These are phyloP conservation scores for Nomada fabriciana DNA, from an alignment of 2,888 invertebrate genomes.

Conservation along the genomic window DNA sequence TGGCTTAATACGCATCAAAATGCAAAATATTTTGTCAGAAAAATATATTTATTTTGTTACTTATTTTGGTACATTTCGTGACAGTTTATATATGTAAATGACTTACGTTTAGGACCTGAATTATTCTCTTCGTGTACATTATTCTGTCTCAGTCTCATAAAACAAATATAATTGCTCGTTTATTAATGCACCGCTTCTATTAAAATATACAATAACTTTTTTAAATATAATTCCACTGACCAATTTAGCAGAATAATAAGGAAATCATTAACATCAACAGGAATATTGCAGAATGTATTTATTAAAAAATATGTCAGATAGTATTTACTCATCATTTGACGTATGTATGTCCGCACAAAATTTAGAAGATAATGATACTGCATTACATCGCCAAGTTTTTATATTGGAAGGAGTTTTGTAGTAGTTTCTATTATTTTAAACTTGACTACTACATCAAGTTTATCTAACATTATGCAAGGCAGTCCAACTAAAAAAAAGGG, in stretches of 20 bases:
- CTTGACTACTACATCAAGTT: conserved; percentile 21
- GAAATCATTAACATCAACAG: conserved; percentile 45
- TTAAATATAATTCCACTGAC: conserved; percentile 8
- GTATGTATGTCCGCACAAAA: conserved; percentile 38
- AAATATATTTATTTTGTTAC: conserved; percentile 55
- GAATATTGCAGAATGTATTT: conserved; percentile 76
- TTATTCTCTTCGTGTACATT: conserved; percentile 30
- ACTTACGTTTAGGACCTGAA: conserved; percentile 57
- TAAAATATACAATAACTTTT: conserved; percentile 19
- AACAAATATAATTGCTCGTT: background rate
- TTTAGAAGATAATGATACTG: conserved; percentile 55
- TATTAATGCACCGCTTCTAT: background rate
- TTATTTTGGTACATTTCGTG: conserved; percentile 45
- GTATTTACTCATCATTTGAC: conserved; percentile 49
- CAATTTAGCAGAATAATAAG: conserved; percentile 25
- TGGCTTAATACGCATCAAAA: background rate
- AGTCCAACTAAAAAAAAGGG: conserved; percentile 10
- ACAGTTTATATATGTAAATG: conserved; percentile 48
- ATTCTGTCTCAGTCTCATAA: conserved; percentile 49
- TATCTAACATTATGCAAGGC: background rate
- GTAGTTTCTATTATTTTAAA: conserved; percentile 18
- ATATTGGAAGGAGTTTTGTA: conserved; percentile 39
- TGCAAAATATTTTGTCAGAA: conserved; percentile 32
- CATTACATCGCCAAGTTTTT: conserved; percentile 35
- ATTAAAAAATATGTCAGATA: conserved; percentile 81